A percentile compares a stretch with the other conserved stretches of the same genome.
Evolutionary conservation across 2,113 vertebrate species (phyloP).

Genomic region (Cyprinus carpio): DNA sequence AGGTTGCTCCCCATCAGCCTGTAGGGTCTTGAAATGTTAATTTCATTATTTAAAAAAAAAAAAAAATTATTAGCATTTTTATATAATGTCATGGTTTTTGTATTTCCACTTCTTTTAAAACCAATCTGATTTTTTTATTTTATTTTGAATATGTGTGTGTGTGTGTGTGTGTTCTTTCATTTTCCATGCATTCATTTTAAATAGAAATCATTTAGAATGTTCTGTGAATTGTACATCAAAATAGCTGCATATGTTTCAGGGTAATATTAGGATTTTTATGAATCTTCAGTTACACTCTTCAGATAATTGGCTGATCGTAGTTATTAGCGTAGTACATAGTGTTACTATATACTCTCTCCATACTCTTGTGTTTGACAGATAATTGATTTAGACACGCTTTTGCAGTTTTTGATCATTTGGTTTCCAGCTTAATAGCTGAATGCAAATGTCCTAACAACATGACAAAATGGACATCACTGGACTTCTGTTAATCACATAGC

Average conservation of each 20-base stretch:
- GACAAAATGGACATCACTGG: slow-evolving; percentile 10
- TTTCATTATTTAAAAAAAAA: no score
- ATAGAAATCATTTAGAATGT: no score
- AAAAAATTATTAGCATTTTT: neutral
- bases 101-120: neutral
- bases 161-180: no score
- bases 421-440: slow-evolving; percentile 25
- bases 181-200: no score
- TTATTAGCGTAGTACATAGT: no score
- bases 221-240: no score
- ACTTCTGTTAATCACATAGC: slow-evolving; percentile 17
- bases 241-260: neutral
- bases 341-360: neutral
- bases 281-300: neutral
- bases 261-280: neutral
- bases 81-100: neutral
- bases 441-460: slow-evolving; percentile 2
- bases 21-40: neutral
- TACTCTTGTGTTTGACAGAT: neutral
- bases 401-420: neutral
- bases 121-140: no score
- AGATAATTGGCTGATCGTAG: neutral
- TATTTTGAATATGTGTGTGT: no score
- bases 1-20: neutral
- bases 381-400: neutral